Evolutionary conservation across 1,140 invertebrate species (phyloP), one percentile per base, ranked within the genome.

Genomic region (Spodoptera litura): DNA sequence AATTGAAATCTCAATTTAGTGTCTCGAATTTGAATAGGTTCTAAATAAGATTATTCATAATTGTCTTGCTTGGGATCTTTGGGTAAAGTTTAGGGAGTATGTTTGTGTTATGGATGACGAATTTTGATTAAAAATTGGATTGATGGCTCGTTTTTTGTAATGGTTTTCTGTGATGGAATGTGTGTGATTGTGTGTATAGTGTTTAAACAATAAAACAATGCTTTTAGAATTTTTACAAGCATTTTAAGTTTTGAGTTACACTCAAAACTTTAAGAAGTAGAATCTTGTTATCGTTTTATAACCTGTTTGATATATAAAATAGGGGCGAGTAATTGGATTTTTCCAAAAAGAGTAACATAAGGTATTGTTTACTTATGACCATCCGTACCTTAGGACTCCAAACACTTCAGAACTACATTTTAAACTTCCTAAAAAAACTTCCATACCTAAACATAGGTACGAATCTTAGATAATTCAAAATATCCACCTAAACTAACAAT

Each of bases 1-100:
- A 70, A 70, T 70, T 70, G 66, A 70, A 70, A 70, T 70, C 66
- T 70, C 66, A 70, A 70, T 70, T 70, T 70, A 70, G 66, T 70
- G 49, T 53, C 44, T 52, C 44, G 66, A 70, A 70, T 70, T 70
- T 66, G 62, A 66, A 66, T 66, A 38, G 62, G 62, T 66, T 66
- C 20, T 66, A 66, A 66, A 66, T 66, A 44, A 66, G 62, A 66
- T 66, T 64, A 66, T 66, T 66, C 62, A 66, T 66, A 66, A 66
- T 49, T 66, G 62, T 66, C 62, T 66, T 66, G 38, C 10, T 49
- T 49, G 31, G 15, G 38, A 66, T 66, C 38, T 61, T 61, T 35
- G 58, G 58, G 58, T 6, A 13, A 20, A 31, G 58, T 31, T 27
- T 61, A 27, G 20, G 62, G 15, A 10, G n/a, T 15, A 38, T 66